These are phyloP conservation scores for Bactericera cockerelli DNA, from an alignment of 1,140 invertebrate species.

Conservation along the genomic window DNA sequence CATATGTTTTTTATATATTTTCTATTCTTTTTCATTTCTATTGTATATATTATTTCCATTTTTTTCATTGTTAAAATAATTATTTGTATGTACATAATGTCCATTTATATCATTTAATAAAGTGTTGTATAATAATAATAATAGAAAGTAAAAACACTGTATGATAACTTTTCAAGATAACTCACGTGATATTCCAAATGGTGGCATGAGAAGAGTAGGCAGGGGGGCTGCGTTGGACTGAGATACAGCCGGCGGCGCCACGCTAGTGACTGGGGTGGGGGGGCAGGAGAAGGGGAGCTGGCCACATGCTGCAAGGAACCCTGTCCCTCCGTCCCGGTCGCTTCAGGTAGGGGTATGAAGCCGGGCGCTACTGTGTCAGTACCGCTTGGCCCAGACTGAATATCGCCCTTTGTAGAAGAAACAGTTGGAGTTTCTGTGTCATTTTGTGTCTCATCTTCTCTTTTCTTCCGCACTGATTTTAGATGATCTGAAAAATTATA, in stretches of 20 bases:
- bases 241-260: background rate
- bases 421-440: slow-evolving; percentile 1
- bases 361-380: background rate
- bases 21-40: too few species aligned
- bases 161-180: too few species aligned
- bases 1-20: too few species aligned
- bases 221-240: background rate
- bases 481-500: slow-evolving; percentile 4
- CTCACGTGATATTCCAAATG: background rate
- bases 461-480: background rate
- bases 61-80: too few species aligned
- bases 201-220: background rate
- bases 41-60: too few species aligned
- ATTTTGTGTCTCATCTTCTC: background rate
- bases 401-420: background rate
- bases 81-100: too few species aligned
- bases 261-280: background rate
- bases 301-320: too few species aligned
- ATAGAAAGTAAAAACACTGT: too few species aligned
- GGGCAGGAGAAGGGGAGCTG: background rate
- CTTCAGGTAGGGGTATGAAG: background rate
- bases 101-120: too few species aligned
- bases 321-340: too few species aligned
- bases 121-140: too few species aligned
- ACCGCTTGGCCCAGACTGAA: background rate